phyloP scores from a whole-genome alignment of 2,888 invertebrate genomes.

The Synanthedon formicaeformis region DNA sequence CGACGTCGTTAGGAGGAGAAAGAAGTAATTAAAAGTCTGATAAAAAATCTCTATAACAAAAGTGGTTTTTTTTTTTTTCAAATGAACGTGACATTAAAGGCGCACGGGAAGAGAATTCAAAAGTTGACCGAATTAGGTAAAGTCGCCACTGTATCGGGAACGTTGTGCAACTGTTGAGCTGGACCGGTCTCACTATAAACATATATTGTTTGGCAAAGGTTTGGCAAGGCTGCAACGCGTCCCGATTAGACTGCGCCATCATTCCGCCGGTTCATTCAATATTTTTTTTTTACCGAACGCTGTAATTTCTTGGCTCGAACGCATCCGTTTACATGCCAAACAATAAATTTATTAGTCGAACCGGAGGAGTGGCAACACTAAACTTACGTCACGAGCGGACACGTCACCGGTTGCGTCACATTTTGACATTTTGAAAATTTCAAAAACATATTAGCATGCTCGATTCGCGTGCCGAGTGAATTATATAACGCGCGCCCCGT shows the following conservation, averaged over 20 bases:
- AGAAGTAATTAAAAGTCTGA: slow-evolving; percentile 60
- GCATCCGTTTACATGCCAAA: slow-evolving; percentile 71
- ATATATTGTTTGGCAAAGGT: slow-evolving; percentile 54
- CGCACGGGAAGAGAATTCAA: slow-evolving; percentile 6
- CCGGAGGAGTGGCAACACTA: slow-evolving; percentile 65
- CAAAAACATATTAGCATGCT: slow-evolving; percentile 14
- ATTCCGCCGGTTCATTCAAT: slow-evolving; percentile 66
- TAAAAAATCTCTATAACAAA: slow-evolving; percentile 41
- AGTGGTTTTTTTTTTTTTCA: slow-evolving; percentile 8
- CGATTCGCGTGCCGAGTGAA: slow-evolving; percentile 30
- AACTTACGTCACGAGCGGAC: slow-evolving; percentile 43
- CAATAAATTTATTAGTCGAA: slow-evolving; percentile 69
- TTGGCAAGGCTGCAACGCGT: slow-evolving; percentile 56
- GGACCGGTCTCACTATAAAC: slow-evolving; percentile 32
- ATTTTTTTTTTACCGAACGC: slow-evolving; percentile 65
- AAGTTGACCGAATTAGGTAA: slow-evolving; percentile 15
- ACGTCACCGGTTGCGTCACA: slow-evolving; percentile 57
- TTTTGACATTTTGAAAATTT: slow-evolving; percentile 41
- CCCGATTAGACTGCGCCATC: slow-evolving; percentile 61
- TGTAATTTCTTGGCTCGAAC: slow-evolving; percentile 70
- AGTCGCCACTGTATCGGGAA: slow-evolving; percentile 35
- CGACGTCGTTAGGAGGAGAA: slow-evolving; percentile 48
- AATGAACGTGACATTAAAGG: neutral
- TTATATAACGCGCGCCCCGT: slow-evolving; percentile 56
- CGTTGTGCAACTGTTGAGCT: slow-evolving; percentile 40